These are phyloP conservation scores for Labrus mixtus DNA, from an alignment of 2,113 vertebrate genomes.

Conservation along the genomic window DNA sequence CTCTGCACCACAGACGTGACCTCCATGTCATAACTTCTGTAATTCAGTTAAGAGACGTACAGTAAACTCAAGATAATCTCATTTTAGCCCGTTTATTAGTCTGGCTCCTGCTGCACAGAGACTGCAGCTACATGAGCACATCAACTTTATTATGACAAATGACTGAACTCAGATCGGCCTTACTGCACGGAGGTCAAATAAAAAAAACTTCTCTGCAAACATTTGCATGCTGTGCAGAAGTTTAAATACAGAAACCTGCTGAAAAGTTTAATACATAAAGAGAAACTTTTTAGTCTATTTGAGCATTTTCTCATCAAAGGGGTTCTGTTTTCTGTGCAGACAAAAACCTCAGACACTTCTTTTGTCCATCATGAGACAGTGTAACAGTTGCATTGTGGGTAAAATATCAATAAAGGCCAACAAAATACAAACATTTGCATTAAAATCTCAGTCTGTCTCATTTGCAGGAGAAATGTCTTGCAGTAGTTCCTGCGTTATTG, in stretches of 20 bases:
- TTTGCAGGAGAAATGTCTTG: neutral
- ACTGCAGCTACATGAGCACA: conserved; percentile 2
- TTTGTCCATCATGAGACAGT: neutral
- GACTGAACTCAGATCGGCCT: neutral
- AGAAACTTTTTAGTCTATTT: neutral
- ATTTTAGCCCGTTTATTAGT: neutral
- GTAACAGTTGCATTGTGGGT: neutral
- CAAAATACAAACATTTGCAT: neutral
- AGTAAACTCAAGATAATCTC: conserved; percentile 2
- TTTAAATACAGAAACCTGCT: no score
- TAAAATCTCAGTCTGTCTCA: no score
- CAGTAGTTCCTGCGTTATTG: neutral
- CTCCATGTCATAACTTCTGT: conserved; percentile 1
- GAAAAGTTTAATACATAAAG: no score
- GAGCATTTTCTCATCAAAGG: neutral
- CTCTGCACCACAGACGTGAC: neutral
- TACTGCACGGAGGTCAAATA: neutral
- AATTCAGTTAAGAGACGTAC: neutral
- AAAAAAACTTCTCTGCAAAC: neutral
- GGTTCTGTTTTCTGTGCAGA: neutral
- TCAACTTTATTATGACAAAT: neutral
- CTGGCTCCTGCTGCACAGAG: conserved; percentile 8
- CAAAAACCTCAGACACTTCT: neutral
- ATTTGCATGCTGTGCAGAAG: neutral
- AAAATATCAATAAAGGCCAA: neutral